These are phyloP conservation scores for Formica aserva DNA, from an alignment of 2,888 invertebrate genomes.

Conservation along the genomic window DNA sequence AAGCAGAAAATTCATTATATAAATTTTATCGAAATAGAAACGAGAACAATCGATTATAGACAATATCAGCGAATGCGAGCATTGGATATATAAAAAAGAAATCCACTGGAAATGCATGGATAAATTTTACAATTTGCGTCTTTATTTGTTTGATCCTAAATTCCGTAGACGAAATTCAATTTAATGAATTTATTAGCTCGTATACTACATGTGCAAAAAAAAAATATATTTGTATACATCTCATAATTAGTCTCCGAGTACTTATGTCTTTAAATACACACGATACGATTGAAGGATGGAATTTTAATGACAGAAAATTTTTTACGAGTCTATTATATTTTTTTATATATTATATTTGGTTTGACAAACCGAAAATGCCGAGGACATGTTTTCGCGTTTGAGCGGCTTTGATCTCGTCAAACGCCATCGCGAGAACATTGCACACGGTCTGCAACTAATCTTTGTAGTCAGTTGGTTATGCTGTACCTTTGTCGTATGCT, in stretches of 20 bases:
- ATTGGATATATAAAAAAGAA: constrained; percentile 18
- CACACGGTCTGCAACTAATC: constrained; percentile 27
- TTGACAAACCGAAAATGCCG: constrained; percentile 20
- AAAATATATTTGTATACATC: background rate
- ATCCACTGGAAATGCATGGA: background rate
- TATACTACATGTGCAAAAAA: background rate
- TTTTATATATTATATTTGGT: background rate
- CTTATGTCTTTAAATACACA: background rate
- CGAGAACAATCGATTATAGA: background rate
- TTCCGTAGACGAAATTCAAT: background rate
- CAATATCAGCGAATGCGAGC: constrained; percentile 10
- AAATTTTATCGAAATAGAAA: constrained; percentile 46
- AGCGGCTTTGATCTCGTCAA: constrained; percentile 54
- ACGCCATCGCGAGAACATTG: constrained; percentile 34
- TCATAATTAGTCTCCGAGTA: background rate
- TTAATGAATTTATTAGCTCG: background rate
- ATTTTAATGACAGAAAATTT: background rate
- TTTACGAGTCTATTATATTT: background rate
- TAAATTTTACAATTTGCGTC: constrained; percentile 17
- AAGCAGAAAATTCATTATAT: constrained; percentile 48
- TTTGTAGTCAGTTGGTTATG: constrained; percentile 37
- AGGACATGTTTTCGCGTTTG: background rate
- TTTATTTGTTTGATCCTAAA: background rate
- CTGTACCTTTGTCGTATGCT: constrained; percentile 33
- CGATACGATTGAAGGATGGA: background rate